Conservation (phyloP, 92 coral and sea anemone species). For the Porites lobata region DNA sequence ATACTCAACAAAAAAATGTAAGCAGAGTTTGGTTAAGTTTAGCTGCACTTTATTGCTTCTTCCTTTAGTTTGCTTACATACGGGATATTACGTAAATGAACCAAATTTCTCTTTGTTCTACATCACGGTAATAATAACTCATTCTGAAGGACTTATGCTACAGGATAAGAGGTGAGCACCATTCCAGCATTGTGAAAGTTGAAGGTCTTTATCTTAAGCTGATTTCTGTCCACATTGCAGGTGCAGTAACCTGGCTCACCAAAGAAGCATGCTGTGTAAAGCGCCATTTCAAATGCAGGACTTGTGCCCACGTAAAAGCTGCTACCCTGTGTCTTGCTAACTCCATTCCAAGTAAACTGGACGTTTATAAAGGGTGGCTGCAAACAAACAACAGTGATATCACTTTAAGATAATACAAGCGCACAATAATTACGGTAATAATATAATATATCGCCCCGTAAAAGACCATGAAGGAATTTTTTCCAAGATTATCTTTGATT, state of each 20-base stretch:
- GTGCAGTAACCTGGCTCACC: constrained; percentile 43
- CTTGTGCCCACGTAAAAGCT: constrained; percentile 35
- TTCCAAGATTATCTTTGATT: too few species aligned
- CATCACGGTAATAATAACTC: background rate
- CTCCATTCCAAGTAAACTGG: background rate
- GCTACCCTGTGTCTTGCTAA: constrained; percentile 18
- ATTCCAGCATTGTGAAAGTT: background rate
- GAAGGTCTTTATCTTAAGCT: constrained; percentile 12
- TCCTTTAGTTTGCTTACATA: too few species aligned
- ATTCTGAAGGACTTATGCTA: background rate
- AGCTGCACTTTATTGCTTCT: too few species aligned
- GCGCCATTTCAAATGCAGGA: constrained; percentile 31
- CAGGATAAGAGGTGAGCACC: constrained; percentile 30
- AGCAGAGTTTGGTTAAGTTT: too few species aligned
- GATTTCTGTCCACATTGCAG: background rate
- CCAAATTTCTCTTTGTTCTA: too few species aligned
- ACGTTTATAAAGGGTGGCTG: constrained; percentile 27
- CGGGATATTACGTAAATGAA: too few species aligned
- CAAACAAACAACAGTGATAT: background rate
- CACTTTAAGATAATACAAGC: background rate
- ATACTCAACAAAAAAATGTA: too few species aligned
- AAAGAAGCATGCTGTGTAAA: constrained; percentile 33
- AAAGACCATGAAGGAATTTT: too few species aligned
- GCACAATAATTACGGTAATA: too few species aligned
- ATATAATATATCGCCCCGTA: too few species aligned